phyloP scores from a whole-genome alignment of 2,797 vertebrate genomes.

The Crocodylus rhombifer region DNA sequence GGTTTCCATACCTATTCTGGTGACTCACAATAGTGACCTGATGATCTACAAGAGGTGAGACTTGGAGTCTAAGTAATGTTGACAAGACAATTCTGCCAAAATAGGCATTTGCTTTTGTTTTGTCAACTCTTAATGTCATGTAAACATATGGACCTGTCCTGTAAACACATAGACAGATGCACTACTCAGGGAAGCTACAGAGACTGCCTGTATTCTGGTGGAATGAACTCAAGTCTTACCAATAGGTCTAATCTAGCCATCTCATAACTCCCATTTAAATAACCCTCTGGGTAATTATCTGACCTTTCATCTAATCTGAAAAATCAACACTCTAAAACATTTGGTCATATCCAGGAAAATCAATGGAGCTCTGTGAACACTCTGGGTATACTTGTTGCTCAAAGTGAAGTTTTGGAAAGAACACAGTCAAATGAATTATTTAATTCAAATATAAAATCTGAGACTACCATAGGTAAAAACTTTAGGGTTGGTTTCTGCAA shows the following conservation, averaged over 20 bases:
- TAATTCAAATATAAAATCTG: slow-evolving; percentile 23
- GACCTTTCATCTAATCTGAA: slow-evolving; percentile 32
- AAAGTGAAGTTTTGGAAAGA: background rate
- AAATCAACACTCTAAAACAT: slow-evolving; percentile 46
- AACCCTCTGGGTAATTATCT: slow-evolving; percentile 64
- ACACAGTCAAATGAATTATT: background rate
- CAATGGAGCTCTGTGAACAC: background rate
- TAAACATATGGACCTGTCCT: background rate
- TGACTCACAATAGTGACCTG: slow-evolving; percentile 54
- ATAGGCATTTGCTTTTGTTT: background rate
- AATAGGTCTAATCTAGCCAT: slow-evolving; percentile 62
- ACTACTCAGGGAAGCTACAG: slow-evolving; percentile 18
- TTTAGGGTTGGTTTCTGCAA: background rate
- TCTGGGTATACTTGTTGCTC: background rate
- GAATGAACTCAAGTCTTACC: slow-evolving; percentile 56
- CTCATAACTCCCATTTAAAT: slow-evolving; percentile 64
- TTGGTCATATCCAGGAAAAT: background rate
- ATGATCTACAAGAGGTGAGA: slow-evolving; percentile 11
- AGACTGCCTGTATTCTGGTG: background rate
- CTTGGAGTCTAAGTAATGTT: slow-evolving; percentile 11
- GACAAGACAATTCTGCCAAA: background rate
- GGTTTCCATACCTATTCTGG: slow-evolving; percentile 2
- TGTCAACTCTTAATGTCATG: background rate
- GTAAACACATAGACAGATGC: background rate
- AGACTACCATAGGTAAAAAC: background rate